Evolutionary conservation across 1,140 invertebrate species (phyloP).

Genomic region (Lepidostoma basale): DNA sequence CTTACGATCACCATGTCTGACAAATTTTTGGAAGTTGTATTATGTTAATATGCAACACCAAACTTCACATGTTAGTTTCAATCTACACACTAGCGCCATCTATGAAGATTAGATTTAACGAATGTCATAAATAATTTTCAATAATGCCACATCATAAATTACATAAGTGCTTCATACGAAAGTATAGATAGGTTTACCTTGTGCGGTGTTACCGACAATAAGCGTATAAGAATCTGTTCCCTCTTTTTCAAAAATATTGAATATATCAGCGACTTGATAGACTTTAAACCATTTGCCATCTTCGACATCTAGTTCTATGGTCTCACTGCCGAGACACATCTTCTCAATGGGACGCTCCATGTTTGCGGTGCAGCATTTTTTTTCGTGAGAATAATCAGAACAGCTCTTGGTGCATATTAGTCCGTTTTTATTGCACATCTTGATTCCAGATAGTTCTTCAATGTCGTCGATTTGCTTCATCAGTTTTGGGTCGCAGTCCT

Average conservation of each 20-base stretch:
- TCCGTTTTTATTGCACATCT: slow-evolving; percentile 39
- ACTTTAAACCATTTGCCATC: slow-evolving; percentile 61
- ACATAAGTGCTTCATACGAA: too few relatives aligned
- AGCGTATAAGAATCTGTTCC: slow-evolving; percentile 60
- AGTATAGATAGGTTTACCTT: slow-evolving; percentile 64
- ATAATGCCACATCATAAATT: neutral
- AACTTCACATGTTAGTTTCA: too few relatives aligned
- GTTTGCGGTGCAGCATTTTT: slow-evolving; percentile 23
- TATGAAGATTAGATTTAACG: neutral
- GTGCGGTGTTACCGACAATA: slow-evolving; percentile 73
- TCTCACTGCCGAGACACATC: neutral
- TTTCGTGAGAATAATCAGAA: slow-evolving; percentile 31
- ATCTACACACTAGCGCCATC: too few relatives aligned
- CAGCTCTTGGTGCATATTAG: slow-evolving; percentile 33
- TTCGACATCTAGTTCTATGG: neutral
- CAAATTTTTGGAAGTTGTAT: too few relatives aligned
- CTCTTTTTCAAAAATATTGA: slow-evolving; percentile 60
- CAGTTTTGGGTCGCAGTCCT: slow-evolving; percentile 62
- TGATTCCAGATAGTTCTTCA: slow-evolving; percentile 56
- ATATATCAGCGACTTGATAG: slow-evolving; percentile 53
- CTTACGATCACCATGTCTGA: too few relatives aligned
- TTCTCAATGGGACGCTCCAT: slow-evolving; percentile 26
- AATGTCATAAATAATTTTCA: neutral
- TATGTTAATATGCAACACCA: too few relatives aligned
- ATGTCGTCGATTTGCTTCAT: slow-evolving; percentile 65